Percentiles rank a stretch among this genome's conserved stretches.
Conservation (phyloP, 2,888 invertebrate genomes). For the Campopleginae sp. region DNA sequence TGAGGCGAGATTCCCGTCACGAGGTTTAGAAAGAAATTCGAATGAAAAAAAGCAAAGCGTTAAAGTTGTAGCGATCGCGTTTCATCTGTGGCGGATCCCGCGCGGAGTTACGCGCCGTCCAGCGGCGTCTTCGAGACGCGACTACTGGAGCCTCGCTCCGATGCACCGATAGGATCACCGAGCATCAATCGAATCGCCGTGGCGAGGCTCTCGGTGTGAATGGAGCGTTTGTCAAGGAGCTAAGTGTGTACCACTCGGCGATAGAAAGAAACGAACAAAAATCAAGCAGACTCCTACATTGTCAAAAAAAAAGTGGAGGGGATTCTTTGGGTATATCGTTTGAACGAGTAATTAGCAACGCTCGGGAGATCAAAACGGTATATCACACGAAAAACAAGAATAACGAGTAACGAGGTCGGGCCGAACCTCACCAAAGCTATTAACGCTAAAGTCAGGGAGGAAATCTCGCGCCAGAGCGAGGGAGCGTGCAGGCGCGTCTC, state of each 20-base stretch:
- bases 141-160: slow-evolving; percentile 21
- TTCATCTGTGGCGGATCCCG: not conserved
- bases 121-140: slow-evolving; percentile 38
- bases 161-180: slow-evolving; percentile 35
- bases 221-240: slow-evolving; percentile 47
- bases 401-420: slow-evolving; percentile 35
- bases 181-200: slow-evolving; percentile 56
- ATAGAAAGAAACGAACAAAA: slow-evolving; percentile 1
- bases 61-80: not conserved
- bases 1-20: not conserved
- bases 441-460: slow-evolving; percentile 11
- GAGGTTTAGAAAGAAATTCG: not conserved
- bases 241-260: not conserved
- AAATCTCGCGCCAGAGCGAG: slow-evolving; percentile 4
- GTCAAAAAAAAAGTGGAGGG: not conserved
- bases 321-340: not conserved
- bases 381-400: not conserved
- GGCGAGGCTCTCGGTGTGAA: slow-evolving; percentile 43
- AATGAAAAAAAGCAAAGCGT: not conserved
- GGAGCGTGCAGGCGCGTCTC: slow-evolving; percentile 67
- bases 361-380: slow-evolving; percentile 15
- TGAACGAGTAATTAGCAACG: not conserved
- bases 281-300: not conserved
- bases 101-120: slow-evolving; percentile 1
- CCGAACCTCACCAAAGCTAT: not conserved